Evolutionary conservation across 2,797 vertebrate species (phyloP).

Genomic region (Phalanger gymnotis): DNA sequence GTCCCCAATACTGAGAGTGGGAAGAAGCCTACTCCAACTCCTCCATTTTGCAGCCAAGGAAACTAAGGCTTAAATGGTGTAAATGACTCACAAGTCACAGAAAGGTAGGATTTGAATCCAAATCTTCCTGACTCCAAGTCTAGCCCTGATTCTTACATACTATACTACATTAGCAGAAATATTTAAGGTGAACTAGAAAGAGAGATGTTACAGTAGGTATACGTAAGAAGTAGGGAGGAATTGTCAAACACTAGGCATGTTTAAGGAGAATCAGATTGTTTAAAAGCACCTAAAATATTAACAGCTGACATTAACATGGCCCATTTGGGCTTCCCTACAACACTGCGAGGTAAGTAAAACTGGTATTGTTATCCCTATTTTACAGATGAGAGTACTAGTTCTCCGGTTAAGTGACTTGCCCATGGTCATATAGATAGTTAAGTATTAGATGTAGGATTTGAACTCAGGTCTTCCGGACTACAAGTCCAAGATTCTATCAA

Average conservation of each 20-base stretch:
- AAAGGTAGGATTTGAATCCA: not conserved
- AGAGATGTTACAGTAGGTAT: too few relatives aligned
- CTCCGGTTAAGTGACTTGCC: constrained; percentile 12
- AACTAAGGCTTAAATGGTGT: too few relatives aligned
- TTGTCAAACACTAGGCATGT: not conserved
- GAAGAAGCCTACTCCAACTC: not conserved
- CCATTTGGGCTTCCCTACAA: not conserved
- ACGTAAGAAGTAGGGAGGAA: not conserved
- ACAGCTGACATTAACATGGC: not conserved
- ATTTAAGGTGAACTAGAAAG: not conserved
- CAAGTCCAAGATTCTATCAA: not conserved
- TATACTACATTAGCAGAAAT: not conserved
- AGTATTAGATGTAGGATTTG: not conserved
- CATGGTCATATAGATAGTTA: not conserved
- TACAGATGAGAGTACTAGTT: constrained; percentile 12
- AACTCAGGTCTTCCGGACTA: not conserved
- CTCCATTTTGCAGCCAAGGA: too few relatives aligned
- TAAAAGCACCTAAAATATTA: not conserved
- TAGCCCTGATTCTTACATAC: not conserved
- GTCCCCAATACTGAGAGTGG: not conserved
- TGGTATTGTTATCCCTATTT: constrained; percentile 1
- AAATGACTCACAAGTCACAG: too few relatives aligned
- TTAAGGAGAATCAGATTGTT: not conserved
- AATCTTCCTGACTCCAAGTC: not conserved
- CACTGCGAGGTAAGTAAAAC: not conserved